A percentile compares a stretch with the other conserved stretches of the same genome.
Evolutionary conservation across 2,888 invertebrate species (phyloP).

Genomic region (Athalia rosae): DNA sequence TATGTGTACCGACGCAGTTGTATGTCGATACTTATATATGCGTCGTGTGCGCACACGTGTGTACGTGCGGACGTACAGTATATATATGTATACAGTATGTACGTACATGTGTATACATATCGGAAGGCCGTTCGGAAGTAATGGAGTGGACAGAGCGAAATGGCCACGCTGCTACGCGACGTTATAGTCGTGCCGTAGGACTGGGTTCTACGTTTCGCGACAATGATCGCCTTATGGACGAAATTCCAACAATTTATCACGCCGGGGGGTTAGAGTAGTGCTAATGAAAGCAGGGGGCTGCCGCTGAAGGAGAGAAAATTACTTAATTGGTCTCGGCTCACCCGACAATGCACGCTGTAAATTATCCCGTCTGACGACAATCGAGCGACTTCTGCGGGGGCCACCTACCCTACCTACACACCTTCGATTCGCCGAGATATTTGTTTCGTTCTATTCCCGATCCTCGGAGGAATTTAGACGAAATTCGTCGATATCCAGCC

Average conservation of each 20-base stretch:
- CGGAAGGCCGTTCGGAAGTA: conserved; percentile 60
- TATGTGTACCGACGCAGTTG: neutral
- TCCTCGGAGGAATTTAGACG: no score
- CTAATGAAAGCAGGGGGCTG: conserved; percentile 1
- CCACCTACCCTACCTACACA: no score
- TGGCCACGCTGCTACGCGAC: conserved; percentile 54
- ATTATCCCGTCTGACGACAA: no score
- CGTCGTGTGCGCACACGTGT: no score
- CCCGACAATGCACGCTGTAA: no score
- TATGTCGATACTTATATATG: neutral
- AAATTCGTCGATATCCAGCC: no score
- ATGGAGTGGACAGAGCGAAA: conserved; percentile 55
- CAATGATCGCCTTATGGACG: conserved; percentile 59
- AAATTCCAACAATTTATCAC: conserved; percentile 59
- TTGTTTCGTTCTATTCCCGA: no score
- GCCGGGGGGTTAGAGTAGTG: neutral
- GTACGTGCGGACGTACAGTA: neutral
- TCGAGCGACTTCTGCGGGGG: no score
- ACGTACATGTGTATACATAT: conserved; percentile 43
- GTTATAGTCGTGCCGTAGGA: conserved; percentile 46
- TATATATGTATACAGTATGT: conserved; percentile 18
- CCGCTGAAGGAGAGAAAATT: neutral
- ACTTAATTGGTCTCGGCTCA: no score
- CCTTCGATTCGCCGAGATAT: no score
- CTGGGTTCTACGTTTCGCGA: neutral